Percentiles rank a stretch among this genome's conserved stretches.
Evolutionary conservation across 2,113 vertebrate genomes (phyloP).

Genomic region (Sebastes schlegelii): DNA sequence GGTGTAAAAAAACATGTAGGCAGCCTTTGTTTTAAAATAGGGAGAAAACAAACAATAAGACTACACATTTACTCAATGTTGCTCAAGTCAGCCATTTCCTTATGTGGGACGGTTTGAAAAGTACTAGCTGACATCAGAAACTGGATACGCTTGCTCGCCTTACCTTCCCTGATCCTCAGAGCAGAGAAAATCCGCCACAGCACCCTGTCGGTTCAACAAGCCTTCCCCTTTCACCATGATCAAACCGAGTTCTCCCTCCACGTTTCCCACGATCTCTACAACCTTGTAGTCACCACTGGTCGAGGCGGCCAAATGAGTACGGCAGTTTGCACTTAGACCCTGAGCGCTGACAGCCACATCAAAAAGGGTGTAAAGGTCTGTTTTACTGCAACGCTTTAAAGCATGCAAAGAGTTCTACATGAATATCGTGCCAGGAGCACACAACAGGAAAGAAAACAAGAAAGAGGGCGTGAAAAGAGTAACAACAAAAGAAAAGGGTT

Average conservation of each 20-base stretch:
- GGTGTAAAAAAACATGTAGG: not conserved
- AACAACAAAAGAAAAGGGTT: slow-evolving; percentile 10
- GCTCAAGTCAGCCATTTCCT: not conserved
- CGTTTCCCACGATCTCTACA: not conserved
- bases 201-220: slow-evolving; percentile 1
- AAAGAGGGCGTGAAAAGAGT: not conserved
- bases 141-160: not conserved
- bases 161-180: slow-evolving; percentile 56
- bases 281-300: not conserved
- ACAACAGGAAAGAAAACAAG: not conserved
- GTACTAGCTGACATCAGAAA: not conserved
- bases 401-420: not conserved
- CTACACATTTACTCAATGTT: not conserved
- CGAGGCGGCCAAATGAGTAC: not conserved
- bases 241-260: not conserved
- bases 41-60: not conserved
- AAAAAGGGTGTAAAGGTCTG: slow-evolving; percentile 78
- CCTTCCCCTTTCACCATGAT: slow-evolving; percentile 68
- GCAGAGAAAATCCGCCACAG: not conserved
- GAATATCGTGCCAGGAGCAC: slow-evolving; percentile 8
- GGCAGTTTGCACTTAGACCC: slow-evolving; percentile 42
- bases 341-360: not conserved
- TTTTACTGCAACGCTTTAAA: slow-evolving; percentile 57
- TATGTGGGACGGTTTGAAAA: not conserved
- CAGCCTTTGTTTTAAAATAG: not conserved